Base-by-base conservation (phyloP, 1,140 invertebrate genomes). In the Phymorhynchus buccinoides region DNA sequence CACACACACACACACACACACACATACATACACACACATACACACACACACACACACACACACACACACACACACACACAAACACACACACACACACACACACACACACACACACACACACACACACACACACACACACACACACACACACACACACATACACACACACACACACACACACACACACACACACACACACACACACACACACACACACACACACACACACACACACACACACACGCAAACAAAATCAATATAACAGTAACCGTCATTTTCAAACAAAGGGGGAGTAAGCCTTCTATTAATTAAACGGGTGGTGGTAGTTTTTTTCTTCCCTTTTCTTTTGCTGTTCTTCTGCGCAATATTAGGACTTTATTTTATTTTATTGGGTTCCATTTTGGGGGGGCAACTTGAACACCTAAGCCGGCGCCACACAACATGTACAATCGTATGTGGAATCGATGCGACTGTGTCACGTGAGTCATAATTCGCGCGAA, bases 31-130 rank as follows among this genome's bases (percentile, higher is more conserved):
- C 52, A 56, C 52, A 56, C 12, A 56, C 52, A 56, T 27, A 56
- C 52, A 56, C 52, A 56, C 52, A 56, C 52, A 56, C 52, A 56
- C 52, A 56, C 52, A 56, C 52, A 56, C 52, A 56, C 52, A 56
- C 52, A 56, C 12, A 56, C 52, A 56, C 52, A 56, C 52, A 56
- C 52, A 56, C n/a, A n/a, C n/a, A n/a, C n/a, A n/a, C n/a, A n/a
- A n/a, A n/a, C n/a, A n/a, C n/a, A n/a, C n/a, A n/a, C 52, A 56
- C 52, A 56, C 52, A 56, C 52, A 56, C 12, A 56, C 52, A 56
- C 52, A 56, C 52, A 56, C 52, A 56, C 52, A 56, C 12, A 56
- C 52, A 56, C 52, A 56, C 12, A 56, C 52, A 56, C 52, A 56
- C 52, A 56, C 52, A 56, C 52, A 56, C 52, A 56, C 52, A 56